Evolutionary conservation across 2,888 invertebrate genomes (phyloP).

Genomic region (Galerucella nymphaeae): DNA sequence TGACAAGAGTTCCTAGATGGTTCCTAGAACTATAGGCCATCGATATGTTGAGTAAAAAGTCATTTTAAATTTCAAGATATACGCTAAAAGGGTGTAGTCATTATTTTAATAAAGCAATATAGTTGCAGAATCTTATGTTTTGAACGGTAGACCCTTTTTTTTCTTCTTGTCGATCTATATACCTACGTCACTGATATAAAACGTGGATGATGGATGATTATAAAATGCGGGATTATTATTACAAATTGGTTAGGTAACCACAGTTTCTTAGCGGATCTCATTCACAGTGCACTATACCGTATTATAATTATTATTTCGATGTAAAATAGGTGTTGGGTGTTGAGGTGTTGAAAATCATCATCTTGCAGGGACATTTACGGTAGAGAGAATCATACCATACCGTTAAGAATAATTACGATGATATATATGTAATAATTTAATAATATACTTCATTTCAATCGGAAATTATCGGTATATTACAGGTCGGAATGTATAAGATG

Average conservation of each 20-base stretch:
- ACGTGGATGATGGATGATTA: constrained; percentile 1
- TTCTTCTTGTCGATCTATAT: background rate
- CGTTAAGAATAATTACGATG: background rate
- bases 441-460: background rate
- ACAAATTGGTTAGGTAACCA: constrained; percentile 16
- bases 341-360: background rate
- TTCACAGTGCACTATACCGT: constrained; percentile 11
- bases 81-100: too few relatives aligned
- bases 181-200: background rate
- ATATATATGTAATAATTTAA: background rate
- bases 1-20: too few relatives aligned
- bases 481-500: background rate
- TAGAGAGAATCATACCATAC: background rate
- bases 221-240: constrained; percentile 7
- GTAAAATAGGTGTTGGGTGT: constrained; percentile 31
- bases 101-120: too few relatives aligned
- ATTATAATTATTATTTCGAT: constrained; percentile 32
- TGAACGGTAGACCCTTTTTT: too few relatives aligned
- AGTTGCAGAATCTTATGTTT: too few relatives aligned
- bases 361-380: constrained; percentile 14
- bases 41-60: too few relatives aligned
- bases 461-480: background rate
- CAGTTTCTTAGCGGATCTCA: constrained; percentile 16
- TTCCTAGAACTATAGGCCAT: too few relatives aligned
- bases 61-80: too few relatives aligned